Conservation (phyloP, 1,140 invertebrate species). For the Listronotus oregonensis region DNA sequence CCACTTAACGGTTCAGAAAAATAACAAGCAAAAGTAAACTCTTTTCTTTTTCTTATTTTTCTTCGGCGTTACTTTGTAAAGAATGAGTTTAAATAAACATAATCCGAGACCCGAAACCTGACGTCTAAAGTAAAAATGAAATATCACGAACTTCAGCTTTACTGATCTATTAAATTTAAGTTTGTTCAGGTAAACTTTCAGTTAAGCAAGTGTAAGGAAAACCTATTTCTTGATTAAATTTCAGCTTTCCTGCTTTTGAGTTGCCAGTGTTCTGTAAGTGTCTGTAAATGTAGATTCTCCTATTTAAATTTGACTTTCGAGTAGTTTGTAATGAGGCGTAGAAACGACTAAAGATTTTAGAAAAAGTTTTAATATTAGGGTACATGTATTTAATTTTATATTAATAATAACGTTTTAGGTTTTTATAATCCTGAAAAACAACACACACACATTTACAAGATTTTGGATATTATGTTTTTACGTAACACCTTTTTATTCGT, state of each 20-base stretch:
- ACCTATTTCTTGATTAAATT: constrained; percentile 15
- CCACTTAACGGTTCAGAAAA: constrained; percentile 26
- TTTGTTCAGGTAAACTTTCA: constrained; percentile 8
- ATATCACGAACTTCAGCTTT: constrained; percentile 28
- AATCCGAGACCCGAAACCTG: constrained; percentile 30
- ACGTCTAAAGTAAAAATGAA: constrained; percentile 18
- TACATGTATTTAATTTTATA: too few species aligned
- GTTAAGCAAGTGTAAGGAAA: neutral
- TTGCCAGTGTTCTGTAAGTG: too few species aligned
- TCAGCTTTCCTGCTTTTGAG: neutral
- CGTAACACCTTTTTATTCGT: too few species aligned
- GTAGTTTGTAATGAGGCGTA: too few species aligned
- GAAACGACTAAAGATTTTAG: too few species aligned
- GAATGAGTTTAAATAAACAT: constrained; percentile 31
- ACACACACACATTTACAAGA: too few species aligned
- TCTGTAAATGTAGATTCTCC: too few species aligned
- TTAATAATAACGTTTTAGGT: too few species aligned
- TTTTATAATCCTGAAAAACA: too few species aligned
- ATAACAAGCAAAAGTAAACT: constrained; percentile 12
- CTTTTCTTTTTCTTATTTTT: constrained; percentile 13
- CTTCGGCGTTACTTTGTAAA: constrained; percentile 24
- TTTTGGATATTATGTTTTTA: too few species aligned
- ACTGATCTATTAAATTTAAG: constrained; percentile 25
- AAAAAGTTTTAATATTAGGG: too few species aligned
- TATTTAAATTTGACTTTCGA: too few species aligned